phyloP scores from a whole-genome alignment of 2,888 invertebrate species.

The Epistrophella euchroma region DNA sequence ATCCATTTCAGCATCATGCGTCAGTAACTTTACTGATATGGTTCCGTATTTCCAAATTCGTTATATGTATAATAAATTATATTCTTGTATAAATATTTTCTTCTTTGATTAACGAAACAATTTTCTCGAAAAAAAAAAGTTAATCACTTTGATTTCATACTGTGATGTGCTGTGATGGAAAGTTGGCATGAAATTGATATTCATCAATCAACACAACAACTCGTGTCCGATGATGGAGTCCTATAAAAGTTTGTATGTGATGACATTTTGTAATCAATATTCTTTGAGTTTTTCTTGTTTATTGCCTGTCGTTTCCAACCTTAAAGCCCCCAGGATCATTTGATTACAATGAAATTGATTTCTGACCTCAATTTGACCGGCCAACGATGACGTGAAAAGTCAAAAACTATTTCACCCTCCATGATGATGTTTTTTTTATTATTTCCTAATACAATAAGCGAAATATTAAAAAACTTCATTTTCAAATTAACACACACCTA shows the following conservation, averaged over 20 bases:
- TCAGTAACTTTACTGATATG: neutral
- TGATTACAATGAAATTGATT: neutral
- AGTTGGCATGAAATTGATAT: conserved; percentile 20
- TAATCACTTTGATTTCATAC: conserved; percentile 18
- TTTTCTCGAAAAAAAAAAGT: neutral
- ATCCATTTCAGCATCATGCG: neutral
- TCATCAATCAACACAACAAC: neutral
- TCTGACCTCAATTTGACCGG: conserved; percentile 1
- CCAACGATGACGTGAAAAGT: no score
- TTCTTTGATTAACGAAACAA: conserved; percentile 15
- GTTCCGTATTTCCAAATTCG: neutral
- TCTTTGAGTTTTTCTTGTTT: neutral
- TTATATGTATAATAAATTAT: no score
- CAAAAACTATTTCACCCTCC: neutral
- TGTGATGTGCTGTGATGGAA: conserved; percentile 5
- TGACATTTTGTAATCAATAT: conserved; percentile 2
- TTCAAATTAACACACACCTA: conserved; percentile 16
- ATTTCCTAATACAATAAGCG: neutral
- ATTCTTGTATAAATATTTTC: conserved; percentile 12
- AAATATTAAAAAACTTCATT: conserved; percentile 13
- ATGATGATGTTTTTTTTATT: no score
- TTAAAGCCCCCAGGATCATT: neutral
- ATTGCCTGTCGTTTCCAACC: neutral
- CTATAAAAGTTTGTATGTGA: neutral
- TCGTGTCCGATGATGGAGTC: neutral